A percentile compares a stretch with the other conserved stretches of the same genome.
phyloP scores from a whole-genome alignment of 2,888 invertebrate species.

The Tiliacea citrago region DNA sequence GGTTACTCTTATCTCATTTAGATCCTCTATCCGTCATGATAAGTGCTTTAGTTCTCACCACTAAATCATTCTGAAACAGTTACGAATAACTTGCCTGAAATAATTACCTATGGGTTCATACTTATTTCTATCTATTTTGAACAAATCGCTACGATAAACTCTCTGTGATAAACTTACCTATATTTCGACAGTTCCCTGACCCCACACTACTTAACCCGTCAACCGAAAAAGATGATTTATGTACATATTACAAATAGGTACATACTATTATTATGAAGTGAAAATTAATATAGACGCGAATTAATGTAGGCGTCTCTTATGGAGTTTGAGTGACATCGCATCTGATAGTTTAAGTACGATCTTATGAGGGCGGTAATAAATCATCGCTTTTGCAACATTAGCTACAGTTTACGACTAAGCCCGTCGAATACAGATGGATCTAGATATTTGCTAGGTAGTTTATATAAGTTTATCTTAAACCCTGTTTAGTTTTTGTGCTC shows the following conservation, averaged over 20 bases:
- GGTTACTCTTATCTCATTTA: neutral
- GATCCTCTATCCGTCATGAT: neutral
- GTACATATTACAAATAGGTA: conserved; percentile 25
- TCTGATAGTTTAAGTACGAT: conserved; percentile 55
- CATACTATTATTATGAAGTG: conserved; percentile 23
- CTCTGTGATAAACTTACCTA: neutral
- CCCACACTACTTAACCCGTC: conserved; percentile 20
- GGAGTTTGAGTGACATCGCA: conserved; percentile 49
- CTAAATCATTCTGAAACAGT: neutral
- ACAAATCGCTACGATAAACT: neutral
- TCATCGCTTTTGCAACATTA: conserved; percentile 57
- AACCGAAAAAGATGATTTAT: conserved; percentile 34
- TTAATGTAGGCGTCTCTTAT: conserved; percentile 23
- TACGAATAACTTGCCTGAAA: neutral
- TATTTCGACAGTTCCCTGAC: conserved; percentile 15
- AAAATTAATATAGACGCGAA: conserved; percentile 50
- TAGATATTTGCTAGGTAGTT: conserved; percentile 15
- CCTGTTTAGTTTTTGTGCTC: neutral
- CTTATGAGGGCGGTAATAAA: conserved; percentile 49
- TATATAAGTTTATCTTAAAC: neutral
- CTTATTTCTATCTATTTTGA: neutral
- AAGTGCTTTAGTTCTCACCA: neutral
- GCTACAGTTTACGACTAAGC: conserved; percentile 28
- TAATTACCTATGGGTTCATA: neutral
- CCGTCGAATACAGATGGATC: neutral